Percentiles rank a stretch among this genome's conserved stretches.
phyloP scores from a whole-genome alignment of 2,797 vertebrate species.

The Sebastes glaucus region DNA sequence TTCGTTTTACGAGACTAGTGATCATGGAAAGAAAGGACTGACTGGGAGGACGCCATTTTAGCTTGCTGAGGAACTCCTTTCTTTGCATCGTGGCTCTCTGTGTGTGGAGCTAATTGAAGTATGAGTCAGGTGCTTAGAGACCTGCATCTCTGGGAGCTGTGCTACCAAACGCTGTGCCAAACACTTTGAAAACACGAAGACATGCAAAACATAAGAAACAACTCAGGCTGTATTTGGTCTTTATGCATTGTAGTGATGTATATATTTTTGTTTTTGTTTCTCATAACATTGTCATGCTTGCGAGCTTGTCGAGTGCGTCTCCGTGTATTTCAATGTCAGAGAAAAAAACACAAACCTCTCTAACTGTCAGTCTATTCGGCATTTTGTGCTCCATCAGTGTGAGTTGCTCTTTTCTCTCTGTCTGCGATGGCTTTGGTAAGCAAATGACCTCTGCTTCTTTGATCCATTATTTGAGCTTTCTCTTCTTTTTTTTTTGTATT shows the following conservation, averaged over 20 bases:
- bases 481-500: constrained; percentile 73
- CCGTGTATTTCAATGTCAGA: constrained; percentile 5
- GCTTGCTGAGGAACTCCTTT: constrained; percentile 16
- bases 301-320: constrained; percentile 45
- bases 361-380: constrained; percentile 25
- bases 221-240: constrained; percentile 10
- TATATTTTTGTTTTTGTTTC: constrained; percentile 33
- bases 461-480: constrained; percentile 75
- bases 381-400: constrained; percentile 46
- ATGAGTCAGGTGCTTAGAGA: constrained; percentile 40
- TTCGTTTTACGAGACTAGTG: not conserved
- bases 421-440: constrained; percentile 68
- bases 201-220: constrained; percentile 17
- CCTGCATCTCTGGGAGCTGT: constrained; percentile 35
- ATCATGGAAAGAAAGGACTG: constrained; percentile 32
- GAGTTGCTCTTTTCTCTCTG: constrained; percentile 58
- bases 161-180: constrained; percentile 22
- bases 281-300: constrained; percentile 55
- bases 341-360: constrained; percentile 4
- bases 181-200: constrained; percentile 15
- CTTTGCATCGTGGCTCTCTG: constrained; percentile 58
- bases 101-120: constrained; percentile 61
- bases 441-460: constrained; percentile 62
- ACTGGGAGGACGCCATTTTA: constrained; percentile 62
- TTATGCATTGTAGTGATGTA: constrained; percentile 10